Conservation (phyloP, 2,797 vertebrate species). For the Falco berigora region DNA sequence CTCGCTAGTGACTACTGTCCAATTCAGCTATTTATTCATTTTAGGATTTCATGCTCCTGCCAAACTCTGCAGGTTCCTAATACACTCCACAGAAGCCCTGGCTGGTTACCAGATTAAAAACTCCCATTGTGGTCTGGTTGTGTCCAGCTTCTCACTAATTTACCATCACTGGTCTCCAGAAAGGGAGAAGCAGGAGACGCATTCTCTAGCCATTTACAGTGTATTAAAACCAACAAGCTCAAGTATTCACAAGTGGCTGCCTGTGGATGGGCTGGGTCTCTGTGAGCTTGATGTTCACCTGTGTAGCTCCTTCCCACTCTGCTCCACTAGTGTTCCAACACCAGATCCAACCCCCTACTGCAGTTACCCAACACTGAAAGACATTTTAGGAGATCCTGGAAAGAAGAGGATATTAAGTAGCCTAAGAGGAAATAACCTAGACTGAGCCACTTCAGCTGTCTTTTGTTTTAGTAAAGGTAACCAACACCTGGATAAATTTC, state of each 20-base stretch:
- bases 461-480: neutral
- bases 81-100: neutral
- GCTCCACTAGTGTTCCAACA: neutral
- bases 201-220: neutral
- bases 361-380: neutral
- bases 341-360: neutral
- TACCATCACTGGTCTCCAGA: neutral
- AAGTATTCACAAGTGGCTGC: neutral
- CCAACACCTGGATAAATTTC: neutral
- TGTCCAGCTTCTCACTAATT: neutral
- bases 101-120: neutral
- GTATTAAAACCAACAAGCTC: neutral
- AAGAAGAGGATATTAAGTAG: neutral
- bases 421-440: neutral
- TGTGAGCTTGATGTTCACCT: neutral
- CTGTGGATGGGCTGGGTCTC: neutral
- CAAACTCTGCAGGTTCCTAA: neutral
- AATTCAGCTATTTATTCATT: neutral
- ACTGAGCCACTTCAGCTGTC: neutral
- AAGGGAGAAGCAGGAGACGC: rapidly evolving
- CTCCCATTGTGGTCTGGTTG: neutral
- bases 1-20: neutral
- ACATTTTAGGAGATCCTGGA: neutral
- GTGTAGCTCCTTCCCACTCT: neutral
- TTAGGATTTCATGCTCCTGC: neutral